A percentile compares a stretch with the other conserved stretches of the same genome.
phyloP scores from a whole-genome alignment of 2,888 invertebrate genomes.

The Nymphalis polychloros region DNA sequence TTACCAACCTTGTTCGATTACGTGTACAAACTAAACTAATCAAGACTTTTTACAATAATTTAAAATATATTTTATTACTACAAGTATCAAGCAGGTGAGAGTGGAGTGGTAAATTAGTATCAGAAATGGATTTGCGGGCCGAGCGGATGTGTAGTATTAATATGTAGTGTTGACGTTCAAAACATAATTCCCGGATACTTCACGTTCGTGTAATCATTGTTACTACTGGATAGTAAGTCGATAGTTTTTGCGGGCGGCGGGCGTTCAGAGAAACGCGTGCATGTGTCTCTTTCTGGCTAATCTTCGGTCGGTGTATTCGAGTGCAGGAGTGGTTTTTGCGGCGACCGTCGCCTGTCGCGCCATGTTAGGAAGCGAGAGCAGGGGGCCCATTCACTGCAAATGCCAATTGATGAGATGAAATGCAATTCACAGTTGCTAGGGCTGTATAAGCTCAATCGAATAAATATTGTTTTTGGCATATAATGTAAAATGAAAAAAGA shows the following conservation, averaged over 20 bases:
- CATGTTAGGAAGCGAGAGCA: slow-evolving; percentile 54
- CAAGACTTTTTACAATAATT: no score
- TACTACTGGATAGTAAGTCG: slow-evolving; percentile 38
- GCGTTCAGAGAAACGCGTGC: slow-evolving; percentile 1
- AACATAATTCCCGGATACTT: slow-evolving; percentile 1
- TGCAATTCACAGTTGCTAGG: slow-evolving; percentile 52
- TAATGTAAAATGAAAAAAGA: neutral
- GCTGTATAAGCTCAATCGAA: slow-evolving; percentile 38
- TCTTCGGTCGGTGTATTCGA: slow-evolving; percentile 8
- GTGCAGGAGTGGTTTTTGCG: slow-evolving; percentile 39
- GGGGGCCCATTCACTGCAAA: slow-evolving; percentile 70
- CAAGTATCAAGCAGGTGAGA: no score
- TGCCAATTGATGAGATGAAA: slow-evolving; percentile 66
- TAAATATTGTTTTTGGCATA: neutral
- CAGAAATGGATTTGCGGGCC: no score
- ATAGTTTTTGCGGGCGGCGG: slow-evolving; percentile 34
- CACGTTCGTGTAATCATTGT: neutral
- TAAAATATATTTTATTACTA: no score
- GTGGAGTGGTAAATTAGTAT: no score
- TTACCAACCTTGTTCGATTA: slow-evolving; percentile 8
- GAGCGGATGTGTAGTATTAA: neutral
- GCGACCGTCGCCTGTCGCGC: slow-evolving; percentile 46
- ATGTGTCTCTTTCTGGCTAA: slow-evolving; percentile 10
- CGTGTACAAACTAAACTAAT: neutral
- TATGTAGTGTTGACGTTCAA: neutral